phyloP scores from a whole-genome alignment of 2,797 vertebrate species.

The Melanotaenia maccullochi region DNA sequence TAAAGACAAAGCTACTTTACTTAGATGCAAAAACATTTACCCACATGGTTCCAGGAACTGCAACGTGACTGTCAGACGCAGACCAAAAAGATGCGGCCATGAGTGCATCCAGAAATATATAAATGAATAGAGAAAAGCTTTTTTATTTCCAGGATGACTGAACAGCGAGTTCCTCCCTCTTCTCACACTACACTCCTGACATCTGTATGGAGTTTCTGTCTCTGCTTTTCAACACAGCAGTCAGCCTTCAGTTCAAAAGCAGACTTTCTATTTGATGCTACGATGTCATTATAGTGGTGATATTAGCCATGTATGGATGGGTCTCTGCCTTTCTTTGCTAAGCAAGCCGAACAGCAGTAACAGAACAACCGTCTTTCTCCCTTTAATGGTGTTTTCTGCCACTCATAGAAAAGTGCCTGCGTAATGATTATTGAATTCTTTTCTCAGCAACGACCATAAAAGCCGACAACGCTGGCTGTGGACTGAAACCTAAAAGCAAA shows the following conservation, averaged over 20 bases:
- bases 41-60: conserved; percentile 11
- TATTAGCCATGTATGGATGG: conserved; percentile 48
- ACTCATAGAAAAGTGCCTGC: conserved; percentile 45
- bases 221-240: conserved; percentile 26
- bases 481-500: conserved; percentile 36
- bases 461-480: conserved; percentile 22
- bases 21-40: conserved; percentile 24
- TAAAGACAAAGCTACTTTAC: conserved; percentile 51
- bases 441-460: conserved; percentile 49
- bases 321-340: conserved; percentile 40
- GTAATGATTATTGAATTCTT: conserved; percentile 60
- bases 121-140: conserved; percentile 9
- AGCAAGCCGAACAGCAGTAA: conserved; percentile 51
- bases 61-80: neutral
- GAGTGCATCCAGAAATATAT: conserved; percentile 5
- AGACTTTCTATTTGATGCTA: conserved; percentile 34
- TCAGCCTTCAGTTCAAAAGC: conserved; percentile 41
- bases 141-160: conserved; percentile 37
- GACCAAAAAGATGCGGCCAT: conserved; percentile 13
- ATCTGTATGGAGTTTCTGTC: conserved; percentile 27
- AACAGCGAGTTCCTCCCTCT: conserved; percentile 9
- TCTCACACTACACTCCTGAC: conserved; percentile 3
- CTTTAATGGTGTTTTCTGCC: conserved; percentile 62
- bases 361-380: conserved; percentile 10
- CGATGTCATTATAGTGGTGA: conserved; percentile 22